Base-by-base conservation (phyloP, 2,888 invertebrate genomes). In the Cistogaster globosa region DNA sequence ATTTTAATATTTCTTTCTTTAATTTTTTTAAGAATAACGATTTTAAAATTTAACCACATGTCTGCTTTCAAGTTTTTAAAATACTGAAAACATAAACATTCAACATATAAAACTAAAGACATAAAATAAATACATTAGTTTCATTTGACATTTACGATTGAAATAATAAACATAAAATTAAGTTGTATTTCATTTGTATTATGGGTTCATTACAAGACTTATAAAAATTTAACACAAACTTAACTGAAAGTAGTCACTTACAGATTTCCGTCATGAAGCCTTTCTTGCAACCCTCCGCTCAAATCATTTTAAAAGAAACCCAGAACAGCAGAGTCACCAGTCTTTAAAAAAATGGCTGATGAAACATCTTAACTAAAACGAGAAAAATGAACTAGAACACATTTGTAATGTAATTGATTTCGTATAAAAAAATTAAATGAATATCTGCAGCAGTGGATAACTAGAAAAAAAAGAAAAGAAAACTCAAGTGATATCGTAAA, bases 61-160 rank as follows among this genome's bases (percentile, higher is more conserved):
- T 62, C 78, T 57, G n/a, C 6, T 58, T 32, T n/a, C 20, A 12
- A 42, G n/a, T 68, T 7, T 38, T 60, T 36, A n/a, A 51, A 53
- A 42, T 45, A 12, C 9, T 68, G 14, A 42, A 62, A 78, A 16
- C 16, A 68, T 32, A 77, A 60, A 60, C 38, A 20, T 20, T 18
- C 20, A 75, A 69, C 81, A 63, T 42, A 77, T 77, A 78, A 79
- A 82, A 71, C 58, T 71, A 79, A 60, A 55, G 32, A 71, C 78
- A 85, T 85, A 85, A 85, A 85, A 81, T 81, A 76, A 85, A 78
- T 86, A 87, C 87, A 88, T 90, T 90, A 91, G 90, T 91, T 90
- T 90, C 88, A 89, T 89, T 89, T 88, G 90, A 90, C 91, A 90
- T 90, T 90, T 91, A 90, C 91, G 90, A 91, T 87, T 78, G 65